Evolutionary conservation across 1,140 invertebrate genomes (phyloP).

Genomic region (Rhopalosiphum padi): DNA sequence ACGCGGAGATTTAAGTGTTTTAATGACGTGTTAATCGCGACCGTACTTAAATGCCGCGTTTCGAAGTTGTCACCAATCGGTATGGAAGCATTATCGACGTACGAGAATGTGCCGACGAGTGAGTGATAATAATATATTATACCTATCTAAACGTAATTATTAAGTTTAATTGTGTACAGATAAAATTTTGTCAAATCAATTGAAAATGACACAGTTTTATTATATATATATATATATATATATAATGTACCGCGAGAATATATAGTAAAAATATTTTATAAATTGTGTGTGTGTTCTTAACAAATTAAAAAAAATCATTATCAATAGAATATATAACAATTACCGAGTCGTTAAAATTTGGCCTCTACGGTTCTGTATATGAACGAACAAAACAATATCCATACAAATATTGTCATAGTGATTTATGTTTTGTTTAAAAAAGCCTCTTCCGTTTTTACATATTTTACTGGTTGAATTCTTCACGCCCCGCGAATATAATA

Average conservation of each 20-base stretch:
- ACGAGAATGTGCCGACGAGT: conserved; percentile 48
- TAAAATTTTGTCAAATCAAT: neutral
- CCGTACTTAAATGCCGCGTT: conserved; percentile 50
- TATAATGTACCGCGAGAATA: neutral
- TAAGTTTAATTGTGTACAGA: neutral
- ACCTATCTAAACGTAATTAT: neutral
- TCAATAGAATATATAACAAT: neutral
- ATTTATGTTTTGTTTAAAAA: neutral
- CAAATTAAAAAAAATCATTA: conserved; percentile 4
- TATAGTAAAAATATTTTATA: neutral
- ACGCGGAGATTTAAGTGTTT: conserved; percentile 50
- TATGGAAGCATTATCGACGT: conserved; percentile 58
- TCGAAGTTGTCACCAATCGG: conserved; percentile 58
- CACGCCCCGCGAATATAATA: neutral
- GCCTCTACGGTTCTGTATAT: neutral
- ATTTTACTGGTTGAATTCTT: conserved; percentile 13
- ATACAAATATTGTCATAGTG: neutral
- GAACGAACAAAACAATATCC: neutral
- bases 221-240: neutral
- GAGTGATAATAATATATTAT: conserved; percentile 16
- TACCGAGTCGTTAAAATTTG: neutral
- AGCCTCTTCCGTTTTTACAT: neutral
- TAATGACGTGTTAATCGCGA: neutral
- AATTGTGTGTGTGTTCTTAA: neutral
- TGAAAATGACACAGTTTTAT: neutral